phyloP scores from a whole-genome alignment of 2,888 invertebrate genomes.

The Chirona hameri region DNA sequence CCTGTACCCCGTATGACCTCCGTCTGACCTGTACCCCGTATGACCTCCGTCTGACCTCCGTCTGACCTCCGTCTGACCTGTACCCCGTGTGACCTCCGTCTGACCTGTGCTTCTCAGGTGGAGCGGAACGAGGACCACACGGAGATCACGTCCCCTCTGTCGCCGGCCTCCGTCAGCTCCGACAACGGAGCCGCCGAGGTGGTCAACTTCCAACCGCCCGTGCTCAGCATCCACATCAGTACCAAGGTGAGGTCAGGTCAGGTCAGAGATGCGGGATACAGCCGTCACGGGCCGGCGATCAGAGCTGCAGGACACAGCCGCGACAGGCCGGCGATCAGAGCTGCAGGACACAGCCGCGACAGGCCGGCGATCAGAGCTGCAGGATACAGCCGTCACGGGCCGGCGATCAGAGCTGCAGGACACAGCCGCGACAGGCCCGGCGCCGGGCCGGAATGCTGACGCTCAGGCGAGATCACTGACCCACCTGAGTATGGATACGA shows the following conservation, averaged over 20 bases:
- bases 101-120: background rate
- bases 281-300: too few species aligned
- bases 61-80: background rate
- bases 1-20: too few species aligned
- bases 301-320: too few species aligned
- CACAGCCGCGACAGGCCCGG: too few species aligned
- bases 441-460: too few species aligned
- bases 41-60: background rate
- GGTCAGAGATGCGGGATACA: slow-evolving; percentile 39
- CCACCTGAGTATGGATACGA: too few species aligned
- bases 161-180: background rate
- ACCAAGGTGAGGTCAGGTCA: slow-evolving; percentile 45
- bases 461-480: too few species aligned
- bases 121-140: background rate
- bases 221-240: slow-evolving; percentile 57
- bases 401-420: too few species aligned
- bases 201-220: slow-evolving; percentile 49
- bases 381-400: too few species aligned
- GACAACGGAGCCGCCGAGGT: background rate
- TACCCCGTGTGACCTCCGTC: background rate
- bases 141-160: background rate
- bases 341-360: too few species aligned
- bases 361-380: too few species aligned
- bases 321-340: too few species aligned
- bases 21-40: background rate